These are phyloP conservation scores for Metridium senile DNA, from an alignment of 92 coral and sea anemone genomes.

Conservation along the genomic window DNA sequence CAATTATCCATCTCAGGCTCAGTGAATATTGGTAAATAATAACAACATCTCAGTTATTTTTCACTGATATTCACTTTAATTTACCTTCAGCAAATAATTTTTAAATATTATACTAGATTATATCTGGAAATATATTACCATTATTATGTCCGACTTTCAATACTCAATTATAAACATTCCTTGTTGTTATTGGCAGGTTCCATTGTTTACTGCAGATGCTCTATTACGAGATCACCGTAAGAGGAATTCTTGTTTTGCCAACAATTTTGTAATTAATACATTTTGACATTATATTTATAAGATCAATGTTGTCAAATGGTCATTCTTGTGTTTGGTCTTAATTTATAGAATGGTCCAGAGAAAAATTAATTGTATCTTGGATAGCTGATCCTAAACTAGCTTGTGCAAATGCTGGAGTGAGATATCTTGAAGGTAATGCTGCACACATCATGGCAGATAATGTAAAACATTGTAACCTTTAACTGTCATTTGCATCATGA, in stretches of 20 bases:
- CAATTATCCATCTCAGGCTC: no score
- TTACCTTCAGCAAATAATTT: no score
- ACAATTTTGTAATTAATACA: no score
- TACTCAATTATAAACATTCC: not conserved
- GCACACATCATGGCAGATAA: not conserved
- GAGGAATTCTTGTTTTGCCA: not conserved
- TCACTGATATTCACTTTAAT: no score
- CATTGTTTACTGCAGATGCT: constrained; percentile 91
- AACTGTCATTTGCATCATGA: no score
- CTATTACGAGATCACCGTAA: constrained; percentile 89
- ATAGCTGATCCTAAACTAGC: constrained; percentile 88
- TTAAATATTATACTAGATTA: no score
- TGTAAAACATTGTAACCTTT: no score
- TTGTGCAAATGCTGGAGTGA: constrained; percentile 95
- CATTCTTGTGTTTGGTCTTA: not conserved
- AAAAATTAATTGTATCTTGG: constrained; percentile 92
- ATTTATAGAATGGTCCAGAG: constrained; percentile 90
- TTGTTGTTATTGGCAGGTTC: constrained; percentile 57
- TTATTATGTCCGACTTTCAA: no score
- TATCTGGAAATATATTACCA: no score
- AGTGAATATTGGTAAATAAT: no score
- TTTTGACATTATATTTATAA: no score
- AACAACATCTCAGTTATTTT: not conserved
- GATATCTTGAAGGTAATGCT: constrained; percentile 73
- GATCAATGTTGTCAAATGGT: no score